A percentile compares a stretch with the other conserved stretches of the same genome.
These are phyloP conservation scores for Labeo rohita DNA, from an alignment of 2,113 vertebrate species.

Conservation along the genomic window DNA sequence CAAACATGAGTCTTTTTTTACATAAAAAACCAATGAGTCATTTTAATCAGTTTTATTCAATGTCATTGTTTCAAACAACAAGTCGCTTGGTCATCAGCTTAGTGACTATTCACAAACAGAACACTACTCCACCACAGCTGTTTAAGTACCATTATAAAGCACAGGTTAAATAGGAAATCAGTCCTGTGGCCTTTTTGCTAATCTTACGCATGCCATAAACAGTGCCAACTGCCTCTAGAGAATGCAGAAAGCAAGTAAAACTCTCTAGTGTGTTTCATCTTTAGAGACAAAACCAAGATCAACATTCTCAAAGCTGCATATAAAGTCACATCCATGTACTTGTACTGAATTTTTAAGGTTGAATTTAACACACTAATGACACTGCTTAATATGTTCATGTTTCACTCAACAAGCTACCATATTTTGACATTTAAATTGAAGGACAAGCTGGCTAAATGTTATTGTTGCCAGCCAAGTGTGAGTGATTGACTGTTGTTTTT, in stretches of 20 bases:
- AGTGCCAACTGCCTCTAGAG: neutral
- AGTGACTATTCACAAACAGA: neutral
- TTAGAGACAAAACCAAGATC: constrained; percentile 27
- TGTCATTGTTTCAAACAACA: neutral
- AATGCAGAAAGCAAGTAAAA: constrained; percentile 6
- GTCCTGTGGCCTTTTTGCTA: neutral
- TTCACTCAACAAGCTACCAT: neutral
- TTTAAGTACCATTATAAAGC: neutral
- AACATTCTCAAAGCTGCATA: constrained; percentile 9
- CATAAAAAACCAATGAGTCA: neutral
- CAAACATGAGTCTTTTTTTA: neutral
- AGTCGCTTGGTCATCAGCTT: neutral
- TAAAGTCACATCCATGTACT: neutral
- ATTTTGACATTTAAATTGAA: neutral
- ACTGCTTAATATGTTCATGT: neutral
- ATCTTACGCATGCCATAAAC: constrained; percentile 2
- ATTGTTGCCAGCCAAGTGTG: neutral
- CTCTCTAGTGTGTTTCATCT: constrained; percentile 10
- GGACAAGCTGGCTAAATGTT: neutral
- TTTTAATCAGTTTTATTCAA: constrained; percentile 10
- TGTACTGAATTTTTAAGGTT: neutral
- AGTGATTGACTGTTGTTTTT: neutral
- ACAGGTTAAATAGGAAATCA: constrained; percentile 7
- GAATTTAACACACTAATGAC: neutral
- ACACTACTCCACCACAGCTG: neutral